A percentile compares a stretch with the other conserved stretches of the same genome.
These are phyloP conservation scores for Pelagia noctiluca DNA, from an alignment of 30 jellyfish, hydroid and myxozoan species.

Conservation along the genomic window DNA sequence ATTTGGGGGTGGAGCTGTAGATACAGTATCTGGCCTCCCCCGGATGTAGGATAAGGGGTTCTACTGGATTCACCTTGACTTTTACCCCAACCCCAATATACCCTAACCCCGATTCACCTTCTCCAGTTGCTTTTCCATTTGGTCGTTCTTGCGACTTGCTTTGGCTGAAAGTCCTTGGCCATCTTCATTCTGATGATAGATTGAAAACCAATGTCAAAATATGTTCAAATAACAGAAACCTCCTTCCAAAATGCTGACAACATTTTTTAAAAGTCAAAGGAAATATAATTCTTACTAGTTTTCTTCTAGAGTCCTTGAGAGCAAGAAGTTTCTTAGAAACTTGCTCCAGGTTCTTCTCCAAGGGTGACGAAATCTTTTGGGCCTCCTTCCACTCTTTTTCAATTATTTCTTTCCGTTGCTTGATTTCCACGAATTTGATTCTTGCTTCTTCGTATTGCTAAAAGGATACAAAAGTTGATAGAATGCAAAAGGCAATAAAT, in stretches of 20 bases:
- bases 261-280: not conserved
- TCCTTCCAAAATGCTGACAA: not conserved
- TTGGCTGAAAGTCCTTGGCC: constrained; percentile 7
- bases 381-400: constrained; percentile 77
- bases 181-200: constrained; percentile 39
- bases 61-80: too few species aligned
- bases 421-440: constrained; percentile 62
- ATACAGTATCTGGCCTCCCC: too few species aligned
- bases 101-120: too few species aligned
- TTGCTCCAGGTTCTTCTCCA: constrained; percentile 2
- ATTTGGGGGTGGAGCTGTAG: too few species aligned
- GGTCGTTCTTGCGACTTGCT: constrained; percentile 54
- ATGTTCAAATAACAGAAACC: not conserved
- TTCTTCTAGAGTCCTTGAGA: not conserved
- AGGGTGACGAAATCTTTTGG: not conserved
- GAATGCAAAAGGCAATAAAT: too few species aligned
- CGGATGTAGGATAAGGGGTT: too few species aligned
- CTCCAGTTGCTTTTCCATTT: constrained; percentile 78
- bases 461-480: too few species aligned
- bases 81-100: too few species aligned
- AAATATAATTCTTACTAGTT: not conserved
- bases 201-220: not conserved
- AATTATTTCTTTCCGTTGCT: constrained; percentile 54
- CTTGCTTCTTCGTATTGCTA: constrained; percentile 85
- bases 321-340: not conserved